A percentile compares a stretch with the other conserved stretches of the same genome.
Evolutionary conservation across 2,888 invertebrate genomes (phyloP).

Genomic region (Toxonevra muliebris): DNA sequence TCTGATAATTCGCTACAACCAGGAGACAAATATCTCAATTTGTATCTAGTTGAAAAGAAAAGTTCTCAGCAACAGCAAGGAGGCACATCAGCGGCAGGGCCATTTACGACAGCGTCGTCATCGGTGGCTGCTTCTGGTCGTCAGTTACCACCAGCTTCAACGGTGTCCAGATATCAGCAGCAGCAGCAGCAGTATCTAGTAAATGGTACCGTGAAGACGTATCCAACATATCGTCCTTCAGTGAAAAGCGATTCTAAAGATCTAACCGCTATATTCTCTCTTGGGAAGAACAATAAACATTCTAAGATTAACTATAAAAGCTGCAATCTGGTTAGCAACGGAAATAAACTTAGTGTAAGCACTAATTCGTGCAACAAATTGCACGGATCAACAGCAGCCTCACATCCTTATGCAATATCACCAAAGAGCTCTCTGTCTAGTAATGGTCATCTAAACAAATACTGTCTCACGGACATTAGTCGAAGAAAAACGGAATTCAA

Average conservation of each 20-base stretch:
- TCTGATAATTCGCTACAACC: conserved; percentile 64
- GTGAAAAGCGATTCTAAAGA: conserved; percentile 61
- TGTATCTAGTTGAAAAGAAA: conserved; percentile 63
- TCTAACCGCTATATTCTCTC: conserved; percentile 34
- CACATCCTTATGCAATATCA: conserved; percentile 48
- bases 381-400: conserved; percentile 47
- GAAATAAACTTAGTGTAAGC: conserved; percentile 55
- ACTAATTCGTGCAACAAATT: conserved; percentile 56
- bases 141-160: conserved; percentile 51
- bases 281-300: conserved; percentile 46
- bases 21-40: conserved; percentile 62
- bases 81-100: conserved; percentile 36
- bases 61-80: conserved; percentile 46
- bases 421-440: conserved; percentile 62
- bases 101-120: conserved; percentile 35
- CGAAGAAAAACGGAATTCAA: conserved; percentile 64
- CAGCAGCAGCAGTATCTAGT: conserved; percentile 53
- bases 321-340: conserved; percentile 59
- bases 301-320: conserved; percentile 62
- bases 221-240: conserved; percentile 60
- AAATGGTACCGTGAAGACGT: conserved; percentile 61
- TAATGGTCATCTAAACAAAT: conserved; percentile 62
- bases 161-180: conserved; percentile 48
- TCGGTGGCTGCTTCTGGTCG: conserved; percentile 40
- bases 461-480: conserved; percentile 61